A percentile compares a stretch with the other conserved stretches of the same genome.
phyloP scores from a whole-genome alignment of 2,797 vertebrate species.

The Crypturellus tataupa region DNA sequence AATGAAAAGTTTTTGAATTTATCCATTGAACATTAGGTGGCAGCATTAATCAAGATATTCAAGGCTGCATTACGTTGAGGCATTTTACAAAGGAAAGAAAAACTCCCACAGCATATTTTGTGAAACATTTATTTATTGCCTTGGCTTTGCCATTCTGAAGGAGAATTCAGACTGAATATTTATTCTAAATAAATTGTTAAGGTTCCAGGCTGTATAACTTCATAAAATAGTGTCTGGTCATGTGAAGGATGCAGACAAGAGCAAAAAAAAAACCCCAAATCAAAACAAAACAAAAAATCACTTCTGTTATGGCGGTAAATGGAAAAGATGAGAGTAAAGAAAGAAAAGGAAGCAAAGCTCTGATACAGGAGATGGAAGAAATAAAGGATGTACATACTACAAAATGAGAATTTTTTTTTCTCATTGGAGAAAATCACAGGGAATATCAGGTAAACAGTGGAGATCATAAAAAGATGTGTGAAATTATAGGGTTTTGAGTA shows the following conservation, averaged over 20 bases:
- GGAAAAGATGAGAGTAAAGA: neutral
- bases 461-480: neutral
- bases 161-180: neutral
- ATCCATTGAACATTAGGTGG: conserved; percentile 71
- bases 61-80: neutral
- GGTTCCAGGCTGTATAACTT: neutral
- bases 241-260: neutral
- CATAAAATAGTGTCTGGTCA: neutral
- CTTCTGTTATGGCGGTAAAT: rapidly evolving
- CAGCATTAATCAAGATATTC: conserved; percentile 71
- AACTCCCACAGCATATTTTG: neutral
- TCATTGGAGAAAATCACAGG: neutral
- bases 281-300: neutral
- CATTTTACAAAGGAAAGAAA: neutral
- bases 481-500: neutral
- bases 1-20: conserved; percentile 27
- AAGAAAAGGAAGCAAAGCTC: neutral
- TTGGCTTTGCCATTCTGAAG: conserved; percentile 15
- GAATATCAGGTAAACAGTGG: neutral
- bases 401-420: neutral
- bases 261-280: neutral
- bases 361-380: neutral
- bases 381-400: neutral
- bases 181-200: neutral
- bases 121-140: neutral